Conservation (phyloP, 2,888 invertebrate genomes). For the Perizoma flavofasciatum region DNA sequence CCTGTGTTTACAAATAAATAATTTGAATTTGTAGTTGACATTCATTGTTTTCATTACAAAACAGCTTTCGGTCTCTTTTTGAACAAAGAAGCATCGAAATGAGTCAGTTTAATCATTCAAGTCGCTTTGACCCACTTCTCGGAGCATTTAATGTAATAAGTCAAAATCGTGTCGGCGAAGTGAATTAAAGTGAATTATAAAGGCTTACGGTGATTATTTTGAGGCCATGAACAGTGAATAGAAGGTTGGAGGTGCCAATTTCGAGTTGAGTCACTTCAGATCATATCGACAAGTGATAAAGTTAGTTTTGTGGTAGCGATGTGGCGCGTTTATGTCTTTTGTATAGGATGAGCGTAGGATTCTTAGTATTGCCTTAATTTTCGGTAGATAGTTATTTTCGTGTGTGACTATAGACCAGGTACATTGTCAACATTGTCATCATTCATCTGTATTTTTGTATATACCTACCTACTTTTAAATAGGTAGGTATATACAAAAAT, state of each 20-base stretch:
- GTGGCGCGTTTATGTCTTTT: slow-evolving; percentile 27
- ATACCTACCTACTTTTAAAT: too few species aligned
- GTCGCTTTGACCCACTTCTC: slow-evolving; percentile 43
- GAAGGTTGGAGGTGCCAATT: slow-evolving; percentile 12
- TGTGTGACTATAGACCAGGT: too few species aligned
- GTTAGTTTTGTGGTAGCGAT: slow-evolving; percentile 3
- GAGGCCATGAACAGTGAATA: slow-evolving; percentile 16
- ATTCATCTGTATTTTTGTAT: too few species aligned
- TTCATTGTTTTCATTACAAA: too few species aligned
- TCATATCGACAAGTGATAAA: background rate
- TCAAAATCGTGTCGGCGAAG: slow-evolving; percentile 48
- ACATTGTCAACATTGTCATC: too few species aligned
- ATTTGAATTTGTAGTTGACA: too few species aligned
- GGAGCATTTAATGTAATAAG: slow-evolving; percentile 43
- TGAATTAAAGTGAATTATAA: slow-evolving; percentile 43
- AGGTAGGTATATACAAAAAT: too few species aligned
- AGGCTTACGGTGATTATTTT: slow-evolving; percentile 33
- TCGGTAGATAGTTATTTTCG: slow-evolving; percentile 1
- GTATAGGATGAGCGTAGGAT: background rate
- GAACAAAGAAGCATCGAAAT: slow-evolving; percentile 5
- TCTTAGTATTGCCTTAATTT: too few species aligned
- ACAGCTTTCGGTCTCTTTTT: too few species aligned
- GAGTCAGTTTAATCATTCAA: slow-evolving; percentile 28
- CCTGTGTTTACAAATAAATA: too few species aligned
- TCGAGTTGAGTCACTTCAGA: slow-evolving; percentile 13